Evolutionary conservation across 30 jellyfish, hydroid and myxozoan genomes (phyloP), one percentile per base, ranked within the genome.

Genomic region (Cassiopea andromeda): DNA sequence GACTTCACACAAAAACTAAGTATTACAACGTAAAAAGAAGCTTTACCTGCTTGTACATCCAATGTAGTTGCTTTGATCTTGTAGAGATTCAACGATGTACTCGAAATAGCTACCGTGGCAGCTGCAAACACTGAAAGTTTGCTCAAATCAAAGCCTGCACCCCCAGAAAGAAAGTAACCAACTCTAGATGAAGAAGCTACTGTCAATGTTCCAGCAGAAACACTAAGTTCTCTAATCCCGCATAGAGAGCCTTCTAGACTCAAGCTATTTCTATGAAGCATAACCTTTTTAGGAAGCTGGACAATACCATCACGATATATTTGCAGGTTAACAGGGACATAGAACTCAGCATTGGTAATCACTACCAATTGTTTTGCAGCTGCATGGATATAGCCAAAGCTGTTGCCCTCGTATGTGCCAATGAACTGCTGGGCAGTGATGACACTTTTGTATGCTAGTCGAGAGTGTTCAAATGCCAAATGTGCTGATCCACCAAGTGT

Each of bases 261-360:
- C 86, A 88, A 71, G 71, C 78, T 67, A 73, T 80, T 78, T 9
- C 81, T 44, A 49, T 88, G 95, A 1, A 88, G 85, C 81, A 88
- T 88, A 46, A 88, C 95, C 64, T 88, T 88, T 4, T 49, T 69
- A 12, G 95, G 95, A 8, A 88, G 77, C 81, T 88, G 95, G 44
- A 88, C 87, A 45, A 69, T 60, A 58, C 95, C 87, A 44, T 77
- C 85, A 4, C 71, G 60, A 77, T 88, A 88, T 19, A 80, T 73
- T 72, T 88, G 95, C 49, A 88, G 85, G n/a, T 88, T 88, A 64
- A 78, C 86, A 3, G 95, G 95, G 7, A 88, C 82, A 38, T 88
- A 88, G 75, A 77, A 69, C 44, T 88, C 95, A 2, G 95, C 78
- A 10, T 78, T 69, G 64, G 48, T 46, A 0, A 88, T 74, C 12